Conservation (phyloP, 2,888 invertebrate species). For the Drosophila subquinaria region DNA sequence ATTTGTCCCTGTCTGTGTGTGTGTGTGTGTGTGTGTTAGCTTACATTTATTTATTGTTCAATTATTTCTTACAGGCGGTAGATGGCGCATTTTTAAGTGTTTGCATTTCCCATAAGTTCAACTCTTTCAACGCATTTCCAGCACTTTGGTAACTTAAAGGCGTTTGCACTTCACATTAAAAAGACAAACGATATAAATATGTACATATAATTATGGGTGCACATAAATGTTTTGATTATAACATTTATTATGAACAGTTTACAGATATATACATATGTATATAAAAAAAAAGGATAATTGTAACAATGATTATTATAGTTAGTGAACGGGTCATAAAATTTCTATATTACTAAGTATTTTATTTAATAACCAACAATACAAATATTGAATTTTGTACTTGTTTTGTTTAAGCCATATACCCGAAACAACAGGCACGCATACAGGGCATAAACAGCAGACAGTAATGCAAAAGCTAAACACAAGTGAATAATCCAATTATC, state of each 20-base stretch:
- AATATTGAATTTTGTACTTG: background rate
- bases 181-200: conserved; percentile 1
- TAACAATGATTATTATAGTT: background rate
- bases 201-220: background rate
- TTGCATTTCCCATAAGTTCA: conserved; percentile 39
- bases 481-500: no score
- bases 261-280: background rate
- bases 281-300: background rate
- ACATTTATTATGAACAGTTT: background rate
- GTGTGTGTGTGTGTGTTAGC: background rate
- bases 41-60: conserved; percentile 23
- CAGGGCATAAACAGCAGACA: background rate
- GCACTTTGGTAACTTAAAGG: conserved; percentile 14
- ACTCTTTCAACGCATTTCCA: conserved; percentile 27
- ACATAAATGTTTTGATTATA: background rate
- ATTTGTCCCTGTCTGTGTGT: conserved; percentile 2
- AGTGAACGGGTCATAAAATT: background rate
- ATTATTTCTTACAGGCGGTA: conserved; percentile 34
- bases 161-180: conserved; percentile 43
- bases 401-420: conserved; percentile 8
- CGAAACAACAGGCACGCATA: background rate
- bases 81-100: conserved; percentile 47
- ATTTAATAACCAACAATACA: background rate
- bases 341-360: no score
- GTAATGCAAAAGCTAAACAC: no score